Percentiles rank a stretch among this genome's conserved stretches.
phyloP scores from a whole-genome alignment of 2,888 invertebrate species.

The Cactoblastis cactorum region DNA sequence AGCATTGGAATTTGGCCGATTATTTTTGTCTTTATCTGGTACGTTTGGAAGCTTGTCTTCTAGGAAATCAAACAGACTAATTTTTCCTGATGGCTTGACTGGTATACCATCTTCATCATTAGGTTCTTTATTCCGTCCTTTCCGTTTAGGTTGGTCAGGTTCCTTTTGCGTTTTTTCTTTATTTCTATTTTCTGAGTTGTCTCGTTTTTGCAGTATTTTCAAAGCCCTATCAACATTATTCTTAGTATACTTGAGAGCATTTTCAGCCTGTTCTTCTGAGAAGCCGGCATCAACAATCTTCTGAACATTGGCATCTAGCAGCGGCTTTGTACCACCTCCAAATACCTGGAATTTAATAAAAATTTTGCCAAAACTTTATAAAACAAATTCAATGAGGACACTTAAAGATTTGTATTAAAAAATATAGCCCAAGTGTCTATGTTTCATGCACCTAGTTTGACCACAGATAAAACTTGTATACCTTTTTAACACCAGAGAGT shows the following conservation, averaged over 20 bases:
- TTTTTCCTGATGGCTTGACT: constrained; percentile 87
- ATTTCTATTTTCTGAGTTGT: constrained; percentile 65
- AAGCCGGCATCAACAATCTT: constrained; percentile 90
- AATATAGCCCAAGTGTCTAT: background rate
- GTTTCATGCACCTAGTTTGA: too few relatives aligned
- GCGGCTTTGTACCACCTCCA: constrained; percentile 82
- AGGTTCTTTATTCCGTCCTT: constrained; percentile 66
- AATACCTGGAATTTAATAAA: constrained; percentile 80
- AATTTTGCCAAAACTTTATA: constrained; percentile 14
- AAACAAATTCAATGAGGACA: constrained; percentile 3
- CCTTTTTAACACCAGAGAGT: constrained; percentile 78
- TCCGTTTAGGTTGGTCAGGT: constrained; percentile 63
- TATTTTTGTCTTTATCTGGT: constrained; percentile 63
- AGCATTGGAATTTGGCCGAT: constrained; percentile 41
- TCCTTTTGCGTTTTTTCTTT: constrained; percentile 67
- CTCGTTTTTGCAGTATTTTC: constrained; percentile 81
- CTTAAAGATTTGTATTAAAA: too few relatives aligned
- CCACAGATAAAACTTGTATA: constrained; percentile 28
- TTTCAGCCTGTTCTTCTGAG: constrained; percentile 86
- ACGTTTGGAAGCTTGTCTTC: constrained; percentile 87
- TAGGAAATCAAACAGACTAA: constrained; percentile 89
- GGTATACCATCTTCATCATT: constrained; percentile 78
- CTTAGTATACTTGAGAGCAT: constrained; percentile 83
- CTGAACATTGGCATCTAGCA: constrained; percentile 87
- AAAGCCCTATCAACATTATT: constrained; percentile 87